Evolutionary conservation across 2,113 vertebrate genomes (phyloP).

Genomic region (Hydrochoerus hydrochaeris): DNA sequence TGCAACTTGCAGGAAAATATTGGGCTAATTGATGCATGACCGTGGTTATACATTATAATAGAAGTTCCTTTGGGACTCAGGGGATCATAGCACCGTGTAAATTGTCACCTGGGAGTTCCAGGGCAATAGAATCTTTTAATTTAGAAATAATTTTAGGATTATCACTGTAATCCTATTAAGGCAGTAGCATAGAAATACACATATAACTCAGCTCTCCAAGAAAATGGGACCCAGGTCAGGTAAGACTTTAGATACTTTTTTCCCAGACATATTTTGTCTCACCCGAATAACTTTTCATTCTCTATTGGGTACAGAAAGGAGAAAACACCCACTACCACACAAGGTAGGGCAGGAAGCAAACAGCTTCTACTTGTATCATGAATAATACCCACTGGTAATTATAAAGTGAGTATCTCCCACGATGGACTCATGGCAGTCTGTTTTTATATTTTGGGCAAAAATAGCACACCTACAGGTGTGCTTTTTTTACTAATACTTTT

Average conservation of each 20-base stretch:
- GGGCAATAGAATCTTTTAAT: background rate
- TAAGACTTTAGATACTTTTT: background rate
- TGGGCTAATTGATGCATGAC: background rate
- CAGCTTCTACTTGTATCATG: background rate
- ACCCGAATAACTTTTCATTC: background rate
- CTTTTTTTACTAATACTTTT: background rate
- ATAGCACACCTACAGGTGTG: background rate
- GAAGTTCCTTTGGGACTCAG: background rate
- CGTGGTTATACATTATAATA: background rate
- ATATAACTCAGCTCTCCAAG: background rate
- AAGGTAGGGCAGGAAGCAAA: background rate
- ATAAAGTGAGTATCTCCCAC: background rate
- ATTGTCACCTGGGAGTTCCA: background rate
- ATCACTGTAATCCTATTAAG: background rate
- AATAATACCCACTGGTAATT: background rate
- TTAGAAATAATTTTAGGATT: constrained; percentile 29
- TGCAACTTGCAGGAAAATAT: background rate
- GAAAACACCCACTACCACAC: background rate
- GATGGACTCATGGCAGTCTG: background rate
- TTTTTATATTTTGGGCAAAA: background rate
- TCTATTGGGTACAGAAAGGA: background rate
- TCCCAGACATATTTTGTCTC: constrained; percentile 12
- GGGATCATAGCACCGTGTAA: background rate
- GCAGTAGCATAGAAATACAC: background rate
- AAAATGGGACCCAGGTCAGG: background rate